phyloP scores from a whole-genome alignment of 2,888 invertebrate genomes.

The Scaptomyza polygonia region DNA sequence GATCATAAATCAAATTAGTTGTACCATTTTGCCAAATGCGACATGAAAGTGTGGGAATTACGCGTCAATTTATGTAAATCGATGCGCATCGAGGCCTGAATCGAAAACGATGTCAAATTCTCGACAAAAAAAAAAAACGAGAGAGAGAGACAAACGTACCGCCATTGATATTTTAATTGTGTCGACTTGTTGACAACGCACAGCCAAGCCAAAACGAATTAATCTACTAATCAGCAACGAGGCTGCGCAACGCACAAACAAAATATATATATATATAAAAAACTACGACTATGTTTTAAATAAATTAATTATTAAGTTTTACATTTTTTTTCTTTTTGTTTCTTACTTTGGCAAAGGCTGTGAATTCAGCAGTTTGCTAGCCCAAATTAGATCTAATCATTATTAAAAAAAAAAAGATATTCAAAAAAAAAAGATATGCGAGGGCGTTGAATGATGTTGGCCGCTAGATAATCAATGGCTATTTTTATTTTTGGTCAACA shows the following conservation, averaged over 20 bases:
- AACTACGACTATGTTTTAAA: slow-evolving; percentile 1
- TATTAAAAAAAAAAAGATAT: slow-evolving; percentile 41
- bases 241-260: slow-evolving; percentile 53
- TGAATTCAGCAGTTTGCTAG: slow-evolving; percentile 32
- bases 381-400: slow-evolving; percentile 55
- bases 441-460: slow-evolving; percentile 58
- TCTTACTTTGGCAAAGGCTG: slow-evolving; percentile 33
- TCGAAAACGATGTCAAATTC: slow-evolving; percentile 53
- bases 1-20: slow-evolving; percentile 71
- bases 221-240: slow-evolving; percentile 73
- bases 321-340: slow-evolving; percentile 4
- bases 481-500: slow-evolving; percentile 12
- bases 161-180: slow-evolving; percentile 74
- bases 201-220: slow-evolving; percentile 50
- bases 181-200: slow-evolving; percentile 70
- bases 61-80: slow-evolving; percentile 72
- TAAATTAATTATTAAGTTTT: not conserved
- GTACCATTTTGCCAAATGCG: slow-evolving; percentile 71
- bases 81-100: slow-evolving; percentile 45
- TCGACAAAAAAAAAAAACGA: slow-evolving; percentile 5
- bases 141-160: slow-evolving; percentile 13
- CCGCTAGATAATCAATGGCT: slow-evolving; percentile 4
- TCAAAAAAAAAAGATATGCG: slow-evolving; percentile 37
- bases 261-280: slow-evolving; percentile 11
- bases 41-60: slow-evolving; percentile 75